Evolutionary conservation across 1,140 invertebrate genomes (phyloP).

Genomic region (Aphelinus atriplicis): DNA sequence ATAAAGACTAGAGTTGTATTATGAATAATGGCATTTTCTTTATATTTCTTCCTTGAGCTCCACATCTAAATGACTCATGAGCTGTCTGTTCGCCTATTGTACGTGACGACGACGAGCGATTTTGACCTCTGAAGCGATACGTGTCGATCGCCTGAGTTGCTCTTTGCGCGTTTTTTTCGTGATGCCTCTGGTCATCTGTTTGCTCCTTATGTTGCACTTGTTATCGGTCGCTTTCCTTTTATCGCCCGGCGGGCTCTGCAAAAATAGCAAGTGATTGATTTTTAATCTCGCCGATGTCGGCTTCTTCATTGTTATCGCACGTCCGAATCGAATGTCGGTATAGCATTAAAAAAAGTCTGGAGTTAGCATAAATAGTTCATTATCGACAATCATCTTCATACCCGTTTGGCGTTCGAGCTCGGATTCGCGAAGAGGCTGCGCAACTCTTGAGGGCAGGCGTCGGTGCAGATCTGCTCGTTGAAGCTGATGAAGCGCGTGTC

Average conservation of each 20-base stretch:
- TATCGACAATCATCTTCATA: constrained; percentile 41
- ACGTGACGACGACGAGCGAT: not conserved
- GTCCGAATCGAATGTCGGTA: no score
- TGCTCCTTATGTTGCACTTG: not conserved
- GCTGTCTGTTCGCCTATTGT: not conserved
- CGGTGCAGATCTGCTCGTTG: constrained; percentile 46
- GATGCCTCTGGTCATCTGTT: not conserved
- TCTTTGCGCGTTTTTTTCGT: not conserved
- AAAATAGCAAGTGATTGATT: constrained; percentile 1
- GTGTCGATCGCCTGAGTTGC: not conserved
- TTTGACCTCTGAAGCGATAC: not conserved
- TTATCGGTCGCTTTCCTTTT: not conserved
- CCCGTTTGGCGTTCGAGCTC: not conserved
- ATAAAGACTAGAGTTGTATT: constrained; percentile 39
- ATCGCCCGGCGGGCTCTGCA: not conserved
- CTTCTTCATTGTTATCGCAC: no score
- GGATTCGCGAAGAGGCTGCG: constrained; percentile 53
- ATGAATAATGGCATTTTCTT: not conserved
- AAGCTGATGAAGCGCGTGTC: constrained; percentile 56
- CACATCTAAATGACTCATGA: not conserved
- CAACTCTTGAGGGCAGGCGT: constrained; percentile 21
- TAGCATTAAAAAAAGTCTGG: no score
- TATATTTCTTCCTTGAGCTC: no score
- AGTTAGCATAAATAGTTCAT: not conserved
- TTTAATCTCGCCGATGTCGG: no score